Conservation (phyloP, 2,888 invertebrate genomes). For the Xylophagus ater region DNA sequence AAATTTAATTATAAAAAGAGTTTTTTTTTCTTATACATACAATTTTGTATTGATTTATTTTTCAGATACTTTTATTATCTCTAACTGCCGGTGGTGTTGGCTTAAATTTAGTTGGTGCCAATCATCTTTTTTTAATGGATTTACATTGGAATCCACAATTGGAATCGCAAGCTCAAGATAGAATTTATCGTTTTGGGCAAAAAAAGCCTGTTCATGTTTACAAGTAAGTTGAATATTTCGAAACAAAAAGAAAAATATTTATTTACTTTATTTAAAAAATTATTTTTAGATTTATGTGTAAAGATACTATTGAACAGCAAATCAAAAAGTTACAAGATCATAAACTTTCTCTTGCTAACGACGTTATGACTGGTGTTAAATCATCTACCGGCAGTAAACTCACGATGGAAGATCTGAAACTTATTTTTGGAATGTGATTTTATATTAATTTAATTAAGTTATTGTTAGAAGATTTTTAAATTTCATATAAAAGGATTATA, state of each 20-base stretch:
- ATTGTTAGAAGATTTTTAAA: too few species aligned
- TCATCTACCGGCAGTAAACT: conserved; percentile 55
- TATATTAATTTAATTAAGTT: too few species aligned
- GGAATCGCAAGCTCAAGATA: conserved; percentile 88
- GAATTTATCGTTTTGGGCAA: conserved; percentile 88
- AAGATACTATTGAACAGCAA: conserved; percentile 78
- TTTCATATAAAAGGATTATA: too few species aligned
- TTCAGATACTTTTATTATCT: conserved; percentile 66
- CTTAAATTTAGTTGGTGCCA: conserved; percentile 83
- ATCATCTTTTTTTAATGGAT: conserved; percentile 81
- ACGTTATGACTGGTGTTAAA: conserved; percentile 62
- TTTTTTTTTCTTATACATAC: conserved; percentile 22
- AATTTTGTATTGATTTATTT: too few species aligned
- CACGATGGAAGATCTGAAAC: conserved; percentile 65
- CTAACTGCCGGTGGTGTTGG: conserved; percentile 92
- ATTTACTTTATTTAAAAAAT: background rate
- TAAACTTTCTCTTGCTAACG: conserved; percentile 66
- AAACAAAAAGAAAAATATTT: background rate
- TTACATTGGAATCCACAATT: conserved; percentile 97
- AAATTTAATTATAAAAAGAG: conserved; percentile 7
- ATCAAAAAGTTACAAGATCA: conserved; percentile 69
- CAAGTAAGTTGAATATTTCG: conserved; percentile 46
- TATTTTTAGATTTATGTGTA: conserved; percentile 61
- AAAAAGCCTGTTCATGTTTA: conserved; percentile 68
- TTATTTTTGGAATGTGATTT: conserved; percentile 50